These are phyloP conservation scores for Hystrix brachyura DNA, from an alignment of 2,113 vertebrate genomes.

Conservation along the genomic window DNA sequence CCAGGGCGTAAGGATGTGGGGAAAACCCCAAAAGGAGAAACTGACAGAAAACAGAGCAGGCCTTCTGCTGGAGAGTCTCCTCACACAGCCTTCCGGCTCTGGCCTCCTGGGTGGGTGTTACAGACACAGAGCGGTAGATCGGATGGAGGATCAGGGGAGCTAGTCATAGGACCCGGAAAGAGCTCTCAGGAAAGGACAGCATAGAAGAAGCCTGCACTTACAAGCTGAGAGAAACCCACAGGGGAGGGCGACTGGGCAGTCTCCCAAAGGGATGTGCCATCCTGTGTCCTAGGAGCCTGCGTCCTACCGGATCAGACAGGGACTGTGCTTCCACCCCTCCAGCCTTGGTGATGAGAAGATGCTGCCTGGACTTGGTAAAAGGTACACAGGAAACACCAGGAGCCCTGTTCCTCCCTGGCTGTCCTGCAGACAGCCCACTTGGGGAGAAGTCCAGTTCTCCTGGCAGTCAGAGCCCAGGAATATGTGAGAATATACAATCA, in stretches of 20 bases:
- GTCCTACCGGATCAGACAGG: neutral
- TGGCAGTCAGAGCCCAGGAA: neutral
- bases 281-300: neutral
- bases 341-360: neutral
- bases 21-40: slow-evolving; percentile 79
- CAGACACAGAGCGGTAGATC: neutral
- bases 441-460: neutral
- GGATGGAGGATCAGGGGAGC: slow-evolving; percentile 55
- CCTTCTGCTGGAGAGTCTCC: neutral
- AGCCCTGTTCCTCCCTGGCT: neutral
- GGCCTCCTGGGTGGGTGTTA: neutral
- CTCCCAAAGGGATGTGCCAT: neutral
- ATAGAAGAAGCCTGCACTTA: neutral
- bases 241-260: neutral
- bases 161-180: neutral
- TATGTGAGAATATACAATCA: fast-evolving
- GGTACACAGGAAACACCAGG: slow-evolving; percentile 55
- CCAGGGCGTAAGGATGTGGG: slow-evolving; percentile 86
- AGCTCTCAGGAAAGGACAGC: neutral
- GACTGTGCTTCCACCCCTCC: neutral
- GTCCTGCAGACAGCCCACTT: neutral
- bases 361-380: slow-evolving; percentile 88
- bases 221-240: neutral
- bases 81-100: neutral
- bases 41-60: slow-evolving; percentile 36